phyloP scores from a whole-genome alignment of 2,113 vertebrate species.

The Eurystomus gularis region DNA sequence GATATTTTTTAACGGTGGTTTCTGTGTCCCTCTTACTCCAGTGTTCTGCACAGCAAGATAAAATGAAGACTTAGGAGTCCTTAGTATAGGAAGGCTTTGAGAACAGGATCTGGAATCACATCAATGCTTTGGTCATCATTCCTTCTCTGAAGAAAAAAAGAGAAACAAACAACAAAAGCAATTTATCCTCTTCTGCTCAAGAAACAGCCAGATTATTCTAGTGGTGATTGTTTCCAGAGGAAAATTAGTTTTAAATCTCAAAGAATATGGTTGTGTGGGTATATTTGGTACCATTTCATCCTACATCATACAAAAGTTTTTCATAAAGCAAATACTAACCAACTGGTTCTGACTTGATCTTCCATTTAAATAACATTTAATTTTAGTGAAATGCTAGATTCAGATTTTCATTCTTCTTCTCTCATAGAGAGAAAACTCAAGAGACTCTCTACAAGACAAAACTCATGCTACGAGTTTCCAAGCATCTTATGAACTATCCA shows the following conservation, averaged over 20 bases:
- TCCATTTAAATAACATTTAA: not conserved
- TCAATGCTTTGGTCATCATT: not conserved
- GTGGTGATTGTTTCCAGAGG: not conserved
- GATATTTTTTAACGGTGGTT: not conserved
- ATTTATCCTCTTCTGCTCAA: not conserved
- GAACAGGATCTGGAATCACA: not conserved
- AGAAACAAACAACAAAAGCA: no score
- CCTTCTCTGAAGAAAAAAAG: not conserved
- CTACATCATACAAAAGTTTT: rapidly evolving
- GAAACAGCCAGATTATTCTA: not conserved
- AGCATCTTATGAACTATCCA: not conserved
- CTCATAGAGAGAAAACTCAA: no score
- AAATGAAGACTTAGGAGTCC: not conserved
- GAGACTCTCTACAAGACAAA: not conserved
- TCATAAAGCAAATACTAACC: not conserved
- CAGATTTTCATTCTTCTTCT: not conserved
- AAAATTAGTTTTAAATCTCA: not conserved
- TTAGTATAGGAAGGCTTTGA: not conserved
- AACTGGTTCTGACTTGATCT: not conserved
- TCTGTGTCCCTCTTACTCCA: not conserved
- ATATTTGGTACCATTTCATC: not conserved
- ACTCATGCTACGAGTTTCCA: not conserved
- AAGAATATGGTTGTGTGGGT: not conserved
- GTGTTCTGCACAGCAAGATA: not conserved
- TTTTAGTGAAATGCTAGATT: not conserved